Conservation (phyloP, 2,888 invertebrate species). For the Spilosoma lubricipeda region DNA sequence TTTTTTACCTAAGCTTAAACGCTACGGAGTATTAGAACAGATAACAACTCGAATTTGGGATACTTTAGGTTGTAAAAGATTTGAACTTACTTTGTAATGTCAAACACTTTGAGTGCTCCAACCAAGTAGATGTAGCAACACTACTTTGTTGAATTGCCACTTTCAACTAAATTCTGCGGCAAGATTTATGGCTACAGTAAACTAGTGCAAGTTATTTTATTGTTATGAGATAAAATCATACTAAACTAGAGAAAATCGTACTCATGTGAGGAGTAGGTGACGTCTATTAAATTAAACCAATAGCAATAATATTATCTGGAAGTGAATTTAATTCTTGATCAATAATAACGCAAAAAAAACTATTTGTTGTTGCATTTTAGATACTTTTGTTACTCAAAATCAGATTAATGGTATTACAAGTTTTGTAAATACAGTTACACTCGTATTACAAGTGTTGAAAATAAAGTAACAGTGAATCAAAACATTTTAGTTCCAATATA, state of each 20-base stretch:
- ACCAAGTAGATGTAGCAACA: not conserved
- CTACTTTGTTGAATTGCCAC: not conserved
- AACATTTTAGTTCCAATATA: not conserved
- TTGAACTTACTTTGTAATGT: conserved; percentile 2
- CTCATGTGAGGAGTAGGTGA: not conserved
- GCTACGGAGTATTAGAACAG: not conserved
- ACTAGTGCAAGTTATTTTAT: not conserved
- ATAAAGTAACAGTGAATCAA: too few relatives aligned
- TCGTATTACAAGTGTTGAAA: too few relatives aligned
- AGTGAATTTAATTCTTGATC: too few relatives aligned
- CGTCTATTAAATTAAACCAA: not conserved
- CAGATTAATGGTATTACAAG: too few relatives aligned
- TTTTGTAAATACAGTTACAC: too few relatives aligned
- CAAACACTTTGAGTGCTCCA: not conserved
- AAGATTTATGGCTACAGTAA: conserved; percentile 2
- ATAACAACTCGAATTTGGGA: not conserved
- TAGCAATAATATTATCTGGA: too few relatives aligned
- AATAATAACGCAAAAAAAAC: not conserved
- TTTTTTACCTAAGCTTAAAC: not conserved
- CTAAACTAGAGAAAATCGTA: not conserved
- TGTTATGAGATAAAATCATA: not conserved
- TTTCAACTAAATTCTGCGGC: not conserved
- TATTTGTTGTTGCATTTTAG: too few relatives aligned
- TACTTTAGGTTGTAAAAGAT: not conserved
- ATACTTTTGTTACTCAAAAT: too few relatives aligned